Base-by-base conservation (phyloP, 2,113 vertebrate genomes). In the Rhabdornis inornatus region DNA sequence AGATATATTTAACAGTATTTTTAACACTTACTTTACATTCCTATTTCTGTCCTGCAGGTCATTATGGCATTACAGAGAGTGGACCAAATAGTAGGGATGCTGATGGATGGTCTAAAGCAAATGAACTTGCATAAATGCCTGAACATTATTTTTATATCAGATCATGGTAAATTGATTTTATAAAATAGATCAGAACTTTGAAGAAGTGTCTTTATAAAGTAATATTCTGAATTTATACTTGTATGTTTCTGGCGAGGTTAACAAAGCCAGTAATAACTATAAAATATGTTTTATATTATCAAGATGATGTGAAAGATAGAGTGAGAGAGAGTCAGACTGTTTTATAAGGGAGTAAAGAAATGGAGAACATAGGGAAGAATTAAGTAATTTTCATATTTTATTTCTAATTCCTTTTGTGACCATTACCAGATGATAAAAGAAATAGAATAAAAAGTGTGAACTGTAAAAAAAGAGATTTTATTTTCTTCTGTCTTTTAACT, bases 91-190 rank as follows among this genome's bases (percentile, higher is more conserved):
- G 49, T 99, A 28, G 99, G 98, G 9, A 93, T 98, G 97, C 82
- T 99, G 95, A 99, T 99, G 99, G 98, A 99, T 57, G 98, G 98
- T 23, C 98, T 99, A 40, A 98, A 97, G 63, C 92, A 98, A 88
- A 98, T 98, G 95, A 94, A 98, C 76, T 97, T 99, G 85, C 98
- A 98, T 74, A 97, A 97, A 52, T 99, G 99, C 94, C 97, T 98
- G 89, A 99, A 99, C 86, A 79, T 99, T 66, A 97, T 99, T 79
- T 94, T 99, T 72, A 1, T 98, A 52, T 99, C 99, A 61, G 99
- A 99, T 96, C 99, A 99, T 47, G 99, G 99, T 99, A 98, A 98
- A 96, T 63, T 5, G 4, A 59, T 71, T 93, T 70, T 70, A 33
- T 77, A 31, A 77, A 92, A 45, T 65, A 47, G 21, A 55, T 72